Conservation (phyloP, 2,797 vertebrate genomes). For the Bovichtus diacanthus region DNA sequence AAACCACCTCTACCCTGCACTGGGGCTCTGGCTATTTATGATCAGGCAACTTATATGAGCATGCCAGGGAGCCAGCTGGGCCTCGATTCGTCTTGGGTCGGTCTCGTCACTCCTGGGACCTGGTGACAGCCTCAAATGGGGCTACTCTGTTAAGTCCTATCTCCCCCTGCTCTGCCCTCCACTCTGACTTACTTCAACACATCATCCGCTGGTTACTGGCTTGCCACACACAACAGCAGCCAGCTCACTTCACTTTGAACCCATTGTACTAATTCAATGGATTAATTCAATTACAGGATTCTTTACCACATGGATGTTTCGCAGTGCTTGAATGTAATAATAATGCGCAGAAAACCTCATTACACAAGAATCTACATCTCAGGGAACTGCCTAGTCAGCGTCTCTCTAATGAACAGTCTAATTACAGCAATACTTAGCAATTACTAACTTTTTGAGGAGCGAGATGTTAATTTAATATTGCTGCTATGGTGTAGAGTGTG, state of each 20-base stretch:
- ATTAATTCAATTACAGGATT: slow-evolving; percentile 21
- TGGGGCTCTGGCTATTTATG: slow-evolving; percentile 69
- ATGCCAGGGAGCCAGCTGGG: slow-evolving; percentile 44
- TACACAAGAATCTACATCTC: slow-evolving; percentile 30
- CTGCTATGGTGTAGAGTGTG: neutral
- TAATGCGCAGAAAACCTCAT: slow-evolving; percentile 39
- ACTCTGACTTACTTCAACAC: slow-evolving; percentile 25
- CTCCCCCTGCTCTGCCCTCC: slow-evolving; percentile 14
- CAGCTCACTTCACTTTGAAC: neutral
- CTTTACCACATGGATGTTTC: slow-evolving; percentile 5
- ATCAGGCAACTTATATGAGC: slow-evolving; percentile 48
- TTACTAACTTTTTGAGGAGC: slow-evolving; percentile 34
- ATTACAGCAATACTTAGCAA: slow-evolving; percentile 47
- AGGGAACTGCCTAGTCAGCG: slow-evolving; percentile 37
- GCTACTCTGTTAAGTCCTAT: slow-evolving; percentile 46
- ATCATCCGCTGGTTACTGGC: slow-evolving; percentile 36
- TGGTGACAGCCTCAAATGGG: slow-evolving; percentile 57
- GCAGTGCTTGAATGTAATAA: slow-evolving; percentile 16
- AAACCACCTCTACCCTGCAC: slow-evolving; percentile 70
- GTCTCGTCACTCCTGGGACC: slow-evolving; percentile 48
- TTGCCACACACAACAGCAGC: neutral
- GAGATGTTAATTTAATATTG: slow-evolving; percentile 36
- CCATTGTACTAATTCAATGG: neutral
- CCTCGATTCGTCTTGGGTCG: slow-evolving; percentile 53
- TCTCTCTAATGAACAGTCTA: slow-evolving; percentile 47